These are phyloP conservation scores for Grantiella picta DNA, from an alignment of 2,113 vertebrate species.

Conservation along the genomic window DNA sequence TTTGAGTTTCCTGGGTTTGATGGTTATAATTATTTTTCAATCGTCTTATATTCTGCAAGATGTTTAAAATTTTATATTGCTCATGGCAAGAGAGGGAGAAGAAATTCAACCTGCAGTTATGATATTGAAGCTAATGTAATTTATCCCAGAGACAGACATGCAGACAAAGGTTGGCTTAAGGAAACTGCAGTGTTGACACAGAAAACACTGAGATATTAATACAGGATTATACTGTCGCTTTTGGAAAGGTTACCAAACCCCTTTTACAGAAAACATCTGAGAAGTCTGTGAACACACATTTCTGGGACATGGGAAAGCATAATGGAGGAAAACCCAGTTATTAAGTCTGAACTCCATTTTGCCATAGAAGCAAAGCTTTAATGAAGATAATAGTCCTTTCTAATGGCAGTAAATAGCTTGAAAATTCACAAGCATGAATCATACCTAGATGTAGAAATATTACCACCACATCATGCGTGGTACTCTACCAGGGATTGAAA, in stretches of 20 bases:
- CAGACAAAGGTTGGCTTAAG: background rate
- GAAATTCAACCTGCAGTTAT: background rate
- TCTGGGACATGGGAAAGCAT: background rate
- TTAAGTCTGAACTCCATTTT: background rate
- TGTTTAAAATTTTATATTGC: background rate
- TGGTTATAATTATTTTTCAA: background rate
- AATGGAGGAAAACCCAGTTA: background rate
- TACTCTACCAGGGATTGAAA: background rate
- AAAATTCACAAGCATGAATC: background rate
- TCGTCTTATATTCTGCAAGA: background rate
- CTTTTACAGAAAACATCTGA: background rate
- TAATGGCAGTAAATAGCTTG: background rate
- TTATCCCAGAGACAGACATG: background rate
- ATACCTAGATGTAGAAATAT: background rate
- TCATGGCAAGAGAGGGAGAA: background rate
- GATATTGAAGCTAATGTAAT: background rate
- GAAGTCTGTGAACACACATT: background rate
- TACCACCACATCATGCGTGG: background rate
- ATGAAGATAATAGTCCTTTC: background rate
- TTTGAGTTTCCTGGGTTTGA: background rate
- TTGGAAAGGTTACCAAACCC: background rate
- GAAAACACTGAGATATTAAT: conserved; percentile 19
- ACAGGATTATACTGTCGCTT: background rate
- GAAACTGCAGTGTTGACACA: background rate
- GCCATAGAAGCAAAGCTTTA: background rate